Evolutionary conservation across 2,888 invertebrate species (phyloP).

Genomic region (Tineola bisselliella): DNA sequence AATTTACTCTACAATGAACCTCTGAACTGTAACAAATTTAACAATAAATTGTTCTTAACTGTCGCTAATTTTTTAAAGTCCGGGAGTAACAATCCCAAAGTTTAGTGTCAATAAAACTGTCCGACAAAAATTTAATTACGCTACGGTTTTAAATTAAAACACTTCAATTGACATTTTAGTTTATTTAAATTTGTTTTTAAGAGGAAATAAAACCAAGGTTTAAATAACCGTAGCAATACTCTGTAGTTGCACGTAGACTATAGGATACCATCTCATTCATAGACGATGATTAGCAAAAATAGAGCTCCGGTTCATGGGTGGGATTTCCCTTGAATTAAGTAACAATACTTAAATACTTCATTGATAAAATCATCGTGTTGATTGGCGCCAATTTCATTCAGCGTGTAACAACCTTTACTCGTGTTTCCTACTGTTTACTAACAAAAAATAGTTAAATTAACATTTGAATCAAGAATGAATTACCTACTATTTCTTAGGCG

Average conservation of each 20-base stretch:
- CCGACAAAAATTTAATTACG: not conserved
- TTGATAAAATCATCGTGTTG: not conserved
- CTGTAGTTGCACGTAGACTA: not conserved
- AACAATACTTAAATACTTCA: conserved; percentile 1
- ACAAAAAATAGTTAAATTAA: not conserved
- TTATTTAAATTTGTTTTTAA: not conserved
- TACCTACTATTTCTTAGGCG: too few species aligned
- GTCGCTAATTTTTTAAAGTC: conserved; percentile 8
- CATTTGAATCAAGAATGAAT: too few species aligned
- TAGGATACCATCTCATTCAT: not conserved
- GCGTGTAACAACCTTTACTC: not conserved
- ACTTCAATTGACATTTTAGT: not conserved
- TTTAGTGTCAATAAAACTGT: not conserved
- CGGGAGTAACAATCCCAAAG: conserved; percentile 6
- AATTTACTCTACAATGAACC: conserved; percentile 6
- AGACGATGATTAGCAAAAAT: conserved; percentile 8
- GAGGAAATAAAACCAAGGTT: not conserved
- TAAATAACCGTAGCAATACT: not conserved
- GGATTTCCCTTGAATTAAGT: conserved; percentile 9
- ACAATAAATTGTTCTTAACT: conserved; percentile 7
- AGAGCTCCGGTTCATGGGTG: conserved; percentile 7
- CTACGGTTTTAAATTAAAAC: not conserved
- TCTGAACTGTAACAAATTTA: conserved; percentile 9
- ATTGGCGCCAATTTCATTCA: conserved; percentile 7
- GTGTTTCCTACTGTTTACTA: not conserved